phyloP scores from a whole-genome alignment of 2,797 vertebrate genomes.

The Crenuchus spilurus region DNA sequence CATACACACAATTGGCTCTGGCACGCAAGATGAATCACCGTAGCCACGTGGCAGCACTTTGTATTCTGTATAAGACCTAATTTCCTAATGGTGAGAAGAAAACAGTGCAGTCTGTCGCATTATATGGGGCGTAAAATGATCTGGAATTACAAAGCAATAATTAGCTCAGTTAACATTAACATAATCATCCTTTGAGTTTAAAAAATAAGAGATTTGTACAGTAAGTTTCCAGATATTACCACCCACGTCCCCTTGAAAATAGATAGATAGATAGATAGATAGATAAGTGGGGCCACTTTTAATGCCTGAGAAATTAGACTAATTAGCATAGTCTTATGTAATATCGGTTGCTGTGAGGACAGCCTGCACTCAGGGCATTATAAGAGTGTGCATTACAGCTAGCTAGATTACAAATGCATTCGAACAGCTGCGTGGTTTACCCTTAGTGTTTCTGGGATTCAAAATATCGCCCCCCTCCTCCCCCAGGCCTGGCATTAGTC shows the following conservation, averaged over 20 bases:
- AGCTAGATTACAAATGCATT: constrained; percentile 3
- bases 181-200: constrained; percentile 45
- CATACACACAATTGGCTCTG: constrained; percentile 60
- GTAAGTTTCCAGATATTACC: constrained; percentile 37
- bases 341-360: constrained; percentile 53
- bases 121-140: constrained; percentile 47
- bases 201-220: constrained; percentile 27
- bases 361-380: constrained; percentile 10
- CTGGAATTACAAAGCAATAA: constrained; percentile 56
- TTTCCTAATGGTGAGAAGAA: constrained; percentile 48
- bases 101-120: constrained; percentile 42
- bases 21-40: constrained; percentile 53
- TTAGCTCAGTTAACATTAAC: constrained; percentile 55
- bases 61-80: constrained; percentile 42
- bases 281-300: constrained; percentile 42
- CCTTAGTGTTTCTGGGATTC: background rate
- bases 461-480: background rate
- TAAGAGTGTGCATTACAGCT: constrained; percentile 51
- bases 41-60: constrained; percentile 44
- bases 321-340: constrained; percentile 52
- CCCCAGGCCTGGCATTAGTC: constrained; percentile 13
- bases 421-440: background rate
- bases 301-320: constrained; percentile 36
- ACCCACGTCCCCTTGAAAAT: constrained; percentile 37
- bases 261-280: constrained; percentile 1